phyloP scores from a whole-genome alignment of 2,797 vertebrate species.

The Pachyuromys duprasi region DNA sequence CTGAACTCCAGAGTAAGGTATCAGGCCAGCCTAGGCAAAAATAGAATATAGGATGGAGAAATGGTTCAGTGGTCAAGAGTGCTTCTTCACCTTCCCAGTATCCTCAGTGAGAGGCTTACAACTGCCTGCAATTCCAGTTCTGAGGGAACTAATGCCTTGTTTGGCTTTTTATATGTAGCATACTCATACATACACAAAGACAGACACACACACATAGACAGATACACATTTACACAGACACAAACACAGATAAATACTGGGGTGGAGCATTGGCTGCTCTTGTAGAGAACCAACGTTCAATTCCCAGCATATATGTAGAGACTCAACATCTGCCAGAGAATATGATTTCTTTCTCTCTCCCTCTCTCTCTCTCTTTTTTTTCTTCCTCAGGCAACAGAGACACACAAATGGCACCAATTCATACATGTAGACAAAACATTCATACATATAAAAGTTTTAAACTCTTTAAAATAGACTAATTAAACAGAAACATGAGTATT shows the following conservation, averaged over 20 bases:
- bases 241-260: not conserved
- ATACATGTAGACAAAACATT: not conserved
- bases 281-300: not conserved
- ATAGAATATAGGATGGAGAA: not conserved
- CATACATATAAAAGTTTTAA: not conserved
- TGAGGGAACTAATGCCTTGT: not conserved
- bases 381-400: not conserved
- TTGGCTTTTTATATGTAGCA: not conserved
- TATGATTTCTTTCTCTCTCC: too few species aligned
- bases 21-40: not conserved
- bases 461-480: not conserved
- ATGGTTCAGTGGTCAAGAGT: not conserved
- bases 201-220: not conserved
- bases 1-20: not conserved
- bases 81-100: too few species aligned
- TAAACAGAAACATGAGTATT: conserved; percentile 59
- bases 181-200: not conserved
- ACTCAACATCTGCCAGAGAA: not conserved
- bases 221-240: too few species aligned
- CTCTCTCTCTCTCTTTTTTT: too few species aligned
- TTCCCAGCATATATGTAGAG: not conserved
- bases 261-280: not conserved
- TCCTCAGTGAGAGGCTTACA: not conserved
- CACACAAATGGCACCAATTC: not conserved
- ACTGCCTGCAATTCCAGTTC: not conserved